phyloP scores from a whole-genome alignment of 1,140 invertebrate species.

The Drosophila bocki region DNA sequence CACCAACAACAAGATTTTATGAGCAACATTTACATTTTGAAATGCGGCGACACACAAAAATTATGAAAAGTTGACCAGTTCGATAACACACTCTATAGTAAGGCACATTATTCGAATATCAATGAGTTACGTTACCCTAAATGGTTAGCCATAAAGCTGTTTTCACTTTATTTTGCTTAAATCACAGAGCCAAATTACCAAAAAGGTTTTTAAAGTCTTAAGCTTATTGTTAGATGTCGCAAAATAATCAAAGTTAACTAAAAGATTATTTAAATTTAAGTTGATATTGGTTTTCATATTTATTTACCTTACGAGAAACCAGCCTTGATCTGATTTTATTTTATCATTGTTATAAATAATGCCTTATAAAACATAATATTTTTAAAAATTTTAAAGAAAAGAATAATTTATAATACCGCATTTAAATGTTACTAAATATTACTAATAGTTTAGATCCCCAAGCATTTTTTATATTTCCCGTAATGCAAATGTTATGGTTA shows the following conservation, averaged over 20 bases:
- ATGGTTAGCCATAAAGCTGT: conserved; percentile 1
- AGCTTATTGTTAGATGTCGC: neutral
- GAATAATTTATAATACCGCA: no score
- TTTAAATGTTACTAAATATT: neutral
- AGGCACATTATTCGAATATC: conserved; percentile 32
- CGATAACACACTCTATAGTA: conserved; percentile 13
- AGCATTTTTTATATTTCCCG: neutral
- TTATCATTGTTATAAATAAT: neutral
- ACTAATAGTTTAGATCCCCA: neutral
- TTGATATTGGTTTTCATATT: neutral
- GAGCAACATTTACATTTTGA: conserved; percentile 38
- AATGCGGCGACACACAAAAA: conserved; percentile 27
- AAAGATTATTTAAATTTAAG: conserved; percentile 7
- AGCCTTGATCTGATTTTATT: neutral
- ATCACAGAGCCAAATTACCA: neutral
- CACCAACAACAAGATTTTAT: conserved; percentile 1
- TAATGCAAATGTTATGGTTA: conserved; percentile 26
- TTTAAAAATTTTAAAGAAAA: neutral
- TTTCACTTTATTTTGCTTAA: conserved; percentile 34
- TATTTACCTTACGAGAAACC: neutral
- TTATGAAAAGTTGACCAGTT: conserved; percentile 38
- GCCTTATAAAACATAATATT: neutral
- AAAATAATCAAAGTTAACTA: neutral
- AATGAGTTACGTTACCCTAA: conserved; percentile 18
- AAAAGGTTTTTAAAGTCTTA: neutral